Evolutionary conservation across 2,797 vertebrate species (phyloP), one percentile per base, ranked within the genome.

Genomic region (Erpetoichthys calabaricus): DNA sequence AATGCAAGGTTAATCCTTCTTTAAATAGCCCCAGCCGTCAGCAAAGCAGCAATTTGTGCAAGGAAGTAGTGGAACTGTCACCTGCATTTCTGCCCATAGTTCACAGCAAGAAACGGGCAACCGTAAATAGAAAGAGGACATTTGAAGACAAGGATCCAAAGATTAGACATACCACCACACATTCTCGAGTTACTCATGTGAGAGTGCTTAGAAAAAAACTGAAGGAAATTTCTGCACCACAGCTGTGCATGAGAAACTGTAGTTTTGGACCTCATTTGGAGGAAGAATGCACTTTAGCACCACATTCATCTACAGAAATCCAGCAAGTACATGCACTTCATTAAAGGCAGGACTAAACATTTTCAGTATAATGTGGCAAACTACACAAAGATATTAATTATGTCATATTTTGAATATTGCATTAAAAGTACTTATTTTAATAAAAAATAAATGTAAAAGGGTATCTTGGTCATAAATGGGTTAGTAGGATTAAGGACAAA

Each of bases 201-300:
- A 83, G 84, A 63, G 7, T 91, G 51, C 76, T 76, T 63, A 81
- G 83, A 53, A 78, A 69, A 75, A 80, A 90, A 47, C 68, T 90
- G 61, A 85, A 80, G 56, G 77, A 80, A 58, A 85, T 90, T 63
- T 75, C 78, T 62, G 63, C 74, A 5, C 56, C 74, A 46, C 76
- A 83, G 49, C 72, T 87, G 44, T 69, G 76, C 63, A 70, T 64
- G 59, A 70, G 77, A 65, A 71, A 66, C 8, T 80, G 80, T 42
- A 65, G 56, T 58, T 62, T 83, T 59, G 72, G 67, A 53, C 67
- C 5, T 53, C 80, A 74, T 59, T 66, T 64, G 44, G 25, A 25
- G 25, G 25, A 25, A 25, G 25, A 25, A 25, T 25, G 1, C 25
- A 25, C 25, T 25, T 25, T 25, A 25, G 25, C 25, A 25, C 25